Evolutionary conservation across 2,797 vertebrate species (phyloP), one percentile per base, ranked within the genome.

Genomic region (Cercopithecus mitis): DNA sequence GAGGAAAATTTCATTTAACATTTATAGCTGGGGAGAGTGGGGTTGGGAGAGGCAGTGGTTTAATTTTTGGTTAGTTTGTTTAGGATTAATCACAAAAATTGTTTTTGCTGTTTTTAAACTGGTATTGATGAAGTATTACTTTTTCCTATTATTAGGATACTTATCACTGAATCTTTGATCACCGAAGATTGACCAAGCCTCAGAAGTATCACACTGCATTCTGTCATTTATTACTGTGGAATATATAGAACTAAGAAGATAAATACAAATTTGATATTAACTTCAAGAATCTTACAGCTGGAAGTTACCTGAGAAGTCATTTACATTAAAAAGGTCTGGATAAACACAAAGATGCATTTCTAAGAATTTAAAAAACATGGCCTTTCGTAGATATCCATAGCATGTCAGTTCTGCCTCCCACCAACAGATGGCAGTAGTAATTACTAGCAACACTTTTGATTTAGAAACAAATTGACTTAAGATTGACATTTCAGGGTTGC

Each of bases 351-450:
- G 75, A 79, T 45, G 20, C 10, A 33, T 80, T 93, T 92, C 81
- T 77, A 88, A 76, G 58, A 58, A 64, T 47, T 90, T n/a, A 41
- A 67, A 86, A 88, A 96, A 94, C 4, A 22, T 1, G n/a, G 55
- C 30, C 5, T 76, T 88, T 64, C 24, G 4, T 0, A 52, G 27
- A 17, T 0, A 8, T 1, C 3, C 7, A 15, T 0, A 58, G 25
- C 20, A 27, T 58, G 72, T 85, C 41, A 82, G 47, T 83, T 72
- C 72, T 96, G 77, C 70, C 72, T 95, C 79, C 91, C 1, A 57
- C 84, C 97, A 93, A 97, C 47, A 97, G 95, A 93, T 94, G 96
- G 97, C 57, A 12, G 77, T 80, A 94, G 79, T 90, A 79, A 79
- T 94, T 39, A 92, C 81, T 7, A 77, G 52, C 84, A 79, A 86